Evolutionary conservation across 2,888 invertebrate species (phyloP), one percentile per base, ranked within the genome.

Genomic region (Lasioglossum lativentre): DNA sequence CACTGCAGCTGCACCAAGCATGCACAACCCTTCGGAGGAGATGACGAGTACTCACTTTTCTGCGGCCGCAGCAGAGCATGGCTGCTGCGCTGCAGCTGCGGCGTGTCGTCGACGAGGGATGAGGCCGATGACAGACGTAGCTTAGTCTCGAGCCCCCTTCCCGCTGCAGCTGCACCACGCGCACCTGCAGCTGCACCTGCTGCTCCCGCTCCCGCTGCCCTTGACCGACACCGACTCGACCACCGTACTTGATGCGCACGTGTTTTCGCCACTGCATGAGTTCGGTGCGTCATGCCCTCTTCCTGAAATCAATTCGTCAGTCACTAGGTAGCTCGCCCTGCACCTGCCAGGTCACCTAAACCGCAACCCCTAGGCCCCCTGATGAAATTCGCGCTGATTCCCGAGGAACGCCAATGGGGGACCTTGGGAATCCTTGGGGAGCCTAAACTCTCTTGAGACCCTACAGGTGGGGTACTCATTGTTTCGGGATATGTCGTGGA

Each of bases 1-100:
- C 16, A 19, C 52, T 45, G 72, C 68, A 68, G 56, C 40, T 56
- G 47, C 52, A 71, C 70, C 63, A 23, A 12, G 47, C 74, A 56
- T 77, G 83, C 66, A n/a, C n/a, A 82, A 74, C 30, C 63, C 27
- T 63, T 42, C 12, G 34, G 27, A 27, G 68, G 14, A 38, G 16
- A n/a, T n/a, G 42, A 59, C 2, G 16, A 30, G 59, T 86, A 93
- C 96, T 97, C 96, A 98, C 98, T 98, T 98, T 98, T 96, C 98
- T 98, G 96, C 98, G 97, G 97, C 98, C 98, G 97, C 98, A 98
- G 97, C 98, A 98, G 97, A 98, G 98, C 98, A 98, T 98, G 97
- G 97, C 97, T 97, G 97, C 97, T 97, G 97, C 96, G 97, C 87
- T 93, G 96, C 96, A 96, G 96, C 96, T 96, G 96, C 96, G 96